These are phyloP conservation scores for Poliocrania exsul DNA, from an alignment of 2,797 vertebrate genomes.

Conservation along the genomic window DNA sequence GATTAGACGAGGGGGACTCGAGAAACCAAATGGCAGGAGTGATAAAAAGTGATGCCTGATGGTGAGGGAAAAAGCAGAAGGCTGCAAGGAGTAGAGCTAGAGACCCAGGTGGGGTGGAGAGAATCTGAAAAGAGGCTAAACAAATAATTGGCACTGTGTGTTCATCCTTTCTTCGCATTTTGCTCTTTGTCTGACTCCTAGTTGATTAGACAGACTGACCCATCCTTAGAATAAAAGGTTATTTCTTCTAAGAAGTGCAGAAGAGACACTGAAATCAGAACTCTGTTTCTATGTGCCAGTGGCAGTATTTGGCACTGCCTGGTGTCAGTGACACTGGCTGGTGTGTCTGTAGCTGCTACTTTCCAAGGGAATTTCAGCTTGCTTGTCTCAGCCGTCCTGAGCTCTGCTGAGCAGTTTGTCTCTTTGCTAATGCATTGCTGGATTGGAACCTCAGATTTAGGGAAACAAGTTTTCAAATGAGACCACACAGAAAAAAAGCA, in stretches of 20 bases:
- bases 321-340: not conserved
- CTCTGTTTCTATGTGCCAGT: not conserved
- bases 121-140: slow-evolving; percentile 1
- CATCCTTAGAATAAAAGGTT: not conserved
- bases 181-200: not conserved
- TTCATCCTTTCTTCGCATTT: not conserved
- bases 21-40: not conserved
- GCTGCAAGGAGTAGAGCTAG: not conserved
- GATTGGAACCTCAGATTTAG: not conserved
- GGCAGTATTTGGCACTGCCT: not conserved
- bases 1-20: not conserved
- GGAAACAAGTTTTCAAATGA: not conserved
- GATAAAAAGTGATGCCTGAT: not conserved
- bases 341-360: not conserved
- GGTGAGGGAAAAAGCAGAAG: not conserved
- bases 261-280: not conserved
- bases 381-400: not conserved
- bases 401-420: not conserved
- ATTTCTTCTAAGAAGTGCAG: not conserved
- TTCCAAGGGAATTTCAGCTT: not conserved
- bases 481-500: not conserved
- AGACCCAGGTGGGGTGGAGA: not conserved
- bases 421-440: not conserved
- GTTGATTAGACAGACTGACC: not conserved
- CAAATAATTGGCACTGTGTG: not conserved